These are phyloP conservation scores for Coregonus sp. DNA, from an alignment of 2,797 vertebrate species.

Conservation along the genomic window DNA sequence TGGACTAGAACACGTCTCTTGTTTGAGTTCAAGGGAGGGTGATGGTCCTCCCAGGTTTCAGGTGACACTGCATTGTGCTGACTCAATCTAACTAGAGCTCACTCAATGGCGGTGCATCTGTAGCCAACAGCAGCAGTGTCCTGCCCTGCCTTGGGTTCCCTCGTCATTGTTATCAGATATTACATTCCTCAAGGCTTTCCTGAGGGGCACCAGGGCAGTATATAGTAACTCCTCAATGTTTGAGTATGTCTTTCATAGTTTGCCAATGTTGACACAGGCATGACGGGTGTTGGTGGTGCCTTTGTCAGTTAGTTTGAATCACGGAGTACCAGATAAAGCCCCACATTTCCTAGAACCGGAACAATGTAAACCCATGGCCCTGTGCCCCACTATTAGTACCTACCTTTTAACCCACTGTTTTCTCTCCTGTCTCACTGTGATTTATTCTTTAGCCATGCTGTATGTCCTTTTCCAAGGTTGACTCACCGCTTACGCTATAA, in stretches of 20 bases:
- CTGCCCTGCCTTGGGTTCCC: not conserved
- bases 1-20: not conserved
- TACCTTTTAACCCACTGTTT: not conserved
- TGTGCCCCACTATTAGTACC: no score
- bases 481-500: not conserved
- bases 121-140: not conserved
- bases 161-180: not conserved
- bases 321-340: not conserved
- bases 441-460: not conserved
- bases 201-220: not conserved
- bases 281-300: not conserved
- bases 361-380: no score
- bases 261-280: not conserved
- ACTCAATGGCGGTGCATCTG: not conserved
- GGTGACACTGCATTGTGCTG: not conserved
- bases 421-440: not conserved
- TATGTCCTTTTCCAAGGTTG: not conserved
- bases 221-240: not conserved
- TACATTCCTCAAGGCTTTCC: not conserved
- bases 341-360: not conserved
- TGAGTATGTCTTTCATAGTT: not conserved
- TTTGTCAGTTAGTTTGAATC: not conserved
- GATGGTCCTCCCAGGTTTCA: slow-evolving; percentile 20
- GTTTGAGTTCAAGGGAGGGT: not conserved
- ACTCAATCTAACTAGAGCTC: not conserved